phyloP scores from a whole-genome alignment of 2,888 invertebrate species.

The Caenorhabditis auriculariae region DNA sequence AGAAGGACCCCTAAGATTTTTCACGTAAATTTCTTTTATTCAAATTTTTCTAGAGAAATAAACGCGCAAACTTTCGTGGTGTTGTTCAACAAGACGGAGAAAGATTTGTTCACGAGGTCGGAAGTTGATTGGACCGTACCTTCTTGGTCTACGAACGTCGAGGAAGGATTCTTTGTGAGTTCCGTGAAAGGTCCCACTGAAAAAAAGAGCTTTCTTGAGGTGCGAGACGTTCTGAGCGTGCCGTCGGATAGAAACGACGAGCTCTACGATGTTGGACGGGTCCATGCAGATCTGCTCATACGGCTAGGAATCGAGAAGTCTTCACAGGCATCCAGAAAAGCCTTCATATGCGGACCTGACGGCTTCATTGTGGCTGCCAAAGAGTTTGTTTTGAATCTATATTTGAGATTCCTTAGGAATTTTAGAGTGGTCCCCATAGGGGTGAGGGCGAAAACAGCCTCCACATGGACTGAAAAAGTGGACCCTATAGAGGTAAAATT shows the following conservation, averaged over 20 bases:
- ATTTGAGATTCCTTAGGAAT: no score
- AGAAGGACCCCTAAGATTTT: no score
- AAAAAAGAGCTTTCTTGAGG: background rate
- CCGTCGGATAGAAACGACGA: no score
- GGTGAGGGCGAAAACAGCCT: no score
- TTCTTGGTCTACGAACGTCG: conserved; percentile 7
- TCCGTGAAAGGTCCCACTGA: background rate
- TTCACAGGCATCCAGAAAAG: conserved; percentile 4
- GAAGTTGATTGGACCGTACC: conserved; percentile 17
- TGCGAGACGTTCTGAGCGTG: no score
- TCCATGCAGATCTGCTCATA: no score
- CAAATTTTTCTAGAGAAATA: no score
- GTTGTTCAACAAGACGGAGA: conserved; percentile 38
- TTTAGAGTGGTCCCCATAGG: no score
- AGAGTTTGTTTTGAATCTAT: background rate
- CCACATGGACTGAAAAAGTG: no score
- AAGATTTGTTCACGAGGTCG: conserved; percentile 18
- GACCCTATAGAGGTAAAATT: no score
- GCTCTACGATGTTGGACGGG: no score
- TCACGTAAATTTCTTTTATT: no score
- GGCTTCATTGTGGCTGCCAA: conserved; percentile 21
- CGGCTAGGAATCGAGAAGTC: background rate
- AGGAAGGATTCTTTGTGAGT: background rate
- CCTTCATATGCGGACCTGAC: conserved; percentile 28
- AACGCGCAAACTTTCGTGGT: conserved; percentile 11